Evolutionary conservation across 2,888 invertebrate species (phyloP).

Genomic region (Hirudinaria manillensis): DNA sequence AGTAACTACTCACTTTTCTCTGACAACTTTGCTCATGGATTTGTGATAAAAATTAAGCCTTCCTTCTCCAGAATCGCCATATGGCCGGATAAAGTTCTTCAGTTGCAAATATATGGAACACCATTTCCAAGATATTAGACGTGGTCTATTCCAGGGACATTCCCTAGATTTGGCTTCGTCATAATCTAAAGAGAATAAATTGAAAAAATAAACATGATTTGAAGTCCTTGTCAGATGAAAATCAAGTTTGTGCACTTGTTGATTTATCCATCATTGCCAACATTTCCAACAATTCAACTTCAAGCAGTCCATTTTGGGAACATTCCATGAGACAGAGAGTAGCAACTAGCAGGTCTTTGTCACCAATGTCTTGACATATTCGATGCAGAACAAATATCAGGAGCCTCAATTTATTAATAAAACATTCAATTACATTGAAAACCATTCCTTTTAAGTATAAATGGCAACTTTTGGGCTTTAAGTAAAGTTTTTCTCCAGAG

Average conservation of each 20-base stretch:
- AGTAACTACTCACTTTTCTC: constrained; percentile 46
- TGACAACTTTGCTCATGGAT: constrained; percentile 51
- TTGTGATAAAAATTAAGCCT: constrained; percentile 52
- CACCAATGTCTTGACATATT: constrained; percentile 17
- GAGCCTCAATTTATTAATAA: constrained; percentile 41
- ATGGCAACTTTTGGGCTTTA: too few species aligned
- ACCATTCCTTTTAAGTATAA: too few species aligned
- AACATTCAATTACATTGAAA: too few species aligned
- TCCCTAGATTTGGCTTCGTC: background rate
- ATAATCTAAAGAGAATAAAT: background rate
- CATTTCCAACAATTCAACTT: constrained; percentile 46
- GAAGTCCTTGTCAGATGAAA: background rate
- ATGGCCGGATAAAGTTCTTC: constrained; percentile 50
- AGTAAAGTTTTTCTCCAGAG: too few species aligned
- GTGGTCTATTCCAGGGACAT: background rate
- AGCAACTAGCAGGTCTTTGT: constrained; percentile 46
- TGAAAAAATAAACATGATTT: background rate
- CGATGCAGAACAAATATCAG: background rate
- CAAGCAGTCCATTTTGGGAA: constrained; percentile 49
- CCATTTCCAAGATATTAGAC: constrained; percentile 48
- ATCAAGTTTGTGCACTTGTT: background rate
- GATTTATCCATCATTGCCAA: constrained; percentile 5
- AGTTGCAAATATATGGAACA: constrained; percentile 47
- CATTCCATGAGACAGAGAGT: constrained; percentile 51
- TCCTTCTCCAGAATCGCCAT: constrained; percentile 50